These are phyloP conservation scores for Perca fluviatilis DNA, from an alignment of 2,113 vertebrate genomes.

Conservation along the genomic window DNA sequence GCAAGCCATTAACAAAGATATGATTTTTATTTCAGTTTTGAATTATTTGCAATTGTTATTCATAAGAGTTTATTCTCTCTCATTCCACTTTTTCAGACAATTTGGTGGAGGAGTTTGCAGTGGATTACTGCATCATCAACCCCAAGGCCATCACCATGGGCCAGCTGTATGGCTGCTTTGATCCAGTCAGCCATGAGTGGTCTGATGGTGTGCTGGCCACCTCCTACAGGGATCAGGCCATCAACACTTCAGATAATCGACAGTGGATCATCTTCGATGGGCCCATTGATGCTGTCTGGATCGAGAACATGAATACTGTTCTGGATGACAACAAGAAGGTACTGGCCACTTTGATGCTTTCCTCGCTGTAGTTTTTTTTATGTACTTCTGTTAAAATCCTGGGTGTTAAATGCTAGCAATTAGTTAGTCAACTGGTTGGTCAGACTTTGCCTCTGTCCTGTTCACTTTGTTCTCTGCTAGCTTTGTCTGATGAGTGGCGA, in stretches of 20 bases:
- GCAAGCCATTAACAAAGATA: slow-evolving; percentile 4
- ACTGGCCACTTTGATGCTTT: neutral
- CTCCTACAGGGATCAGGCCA: slow-evolving; percentile 90
- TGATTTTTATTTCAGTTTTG: neutral
- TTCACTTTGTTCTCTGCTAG: slow-evolving; percentile 70
- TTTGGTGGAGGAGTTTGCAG: slow-evolving; percentile 90
- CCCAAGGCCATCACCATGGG: slow-evolving; percentile 95
- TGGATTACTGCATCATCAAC: slow-evolving; percentile 90
- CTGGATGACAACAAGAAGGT: slow-evolving; percentile 98
- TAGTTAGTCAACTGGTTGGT: no score
- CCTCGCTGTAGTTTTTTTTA: neutral
- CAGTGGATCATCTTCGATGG: slow-evolving; percentile 98
- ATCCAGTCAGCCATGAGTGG: slow-evolving; percentile 93
- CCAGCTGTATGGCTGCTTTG: slow-evolving; percentile 93
- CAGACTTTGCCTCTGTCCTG: neutral
- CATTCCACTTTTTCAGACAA: slow-evolving; percentile 77
- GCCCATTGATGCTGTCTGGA: slow-evolving; percentile 97
- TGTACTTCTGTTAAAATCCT: neutral
- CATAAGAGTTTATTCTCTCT: neutral
- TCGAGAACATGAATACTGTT: slow-evolving; percentile 98
- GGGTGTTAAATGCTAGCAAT: no score
- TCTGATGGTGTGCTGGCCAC: slow-evolving; percentile 91
- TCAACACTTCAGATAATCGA: slow-evolving; percentile 84
- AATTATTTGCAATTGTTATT: neutral
- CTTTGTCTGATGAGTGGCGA: slow-evolving; percentile 97